Percentiles rank a stretch among this genome's conserved stretches.
Evolutionary conservation across 2,888 invertebrate genomes (phyloP).

Genomic region (Sarcophaga carnaria): DNA sequence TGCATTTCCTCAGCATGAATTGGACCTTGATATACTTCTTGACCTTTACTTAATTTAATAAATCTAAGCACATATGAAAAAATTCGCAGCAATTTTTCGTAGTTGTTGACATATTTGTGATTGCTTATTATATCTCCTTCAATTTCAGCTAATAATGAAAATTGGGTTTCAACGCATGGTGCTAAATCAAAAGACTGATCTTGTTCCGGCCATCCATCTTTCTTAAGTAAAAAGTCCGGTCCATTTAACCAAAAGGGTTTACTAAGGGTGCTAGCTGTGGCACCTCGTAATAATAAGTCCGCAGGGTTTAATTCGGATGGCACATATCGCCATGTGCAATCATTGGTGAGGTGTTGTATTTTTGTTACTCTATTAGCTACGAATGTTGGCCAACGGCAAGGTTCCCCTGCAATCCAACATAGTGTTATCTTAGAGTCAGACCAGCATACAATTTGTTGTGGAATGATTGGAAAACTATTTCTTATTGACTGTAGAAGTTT

Average conservation of each 20-base stretch:
- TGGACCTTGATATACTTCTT: not conserved
- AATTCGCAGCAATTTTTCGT: constrained; percentile 29
- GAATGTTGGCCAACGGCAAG: constrained; percentile 25
- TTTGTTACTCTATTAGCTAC: constrained; percentile 41
- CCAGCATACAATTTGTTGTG: constrained; percentile 27
- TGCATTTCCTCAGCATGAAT: not conserved
- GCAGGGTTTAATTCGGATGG: constrained; percentile 18
- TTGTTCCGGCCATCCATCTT: constrained; percentile 4
- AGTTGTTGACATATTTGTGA: constrained; percentile 30
- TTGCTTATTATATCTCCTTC: constrained; percentile 6
- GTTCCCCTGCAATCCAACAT: constrained; percentile 29
- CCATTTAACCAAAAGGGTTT: constrained; percentile 31
- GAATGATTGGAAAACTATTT: not conserved
- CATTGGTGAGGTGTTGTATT: constrained; percentile 18
- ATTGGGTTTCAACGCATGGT: not conserved
- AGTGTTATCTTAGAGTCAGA: constrained; percentile 38
- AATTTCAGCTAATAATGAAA: not conserved
- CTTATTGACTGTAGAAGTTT: too few relatives aligned
- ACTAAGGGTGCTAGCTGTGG: not conserved
- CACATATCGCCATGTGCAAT: constrained; percentile 10
- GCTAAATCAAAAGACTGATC: too few relatives aligned
- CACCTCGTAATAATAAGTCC: constrained; percentile 34
- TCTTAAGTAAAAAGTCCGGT: constrained; percentile 1
- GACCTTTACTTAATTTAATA: not conserved
- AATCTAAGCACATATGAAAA: constrained; percentile 26